Base-by-base conservation (phyloP, 2,797 vertebrate genomes). In the Knipowitschia caucasica region DNA sequence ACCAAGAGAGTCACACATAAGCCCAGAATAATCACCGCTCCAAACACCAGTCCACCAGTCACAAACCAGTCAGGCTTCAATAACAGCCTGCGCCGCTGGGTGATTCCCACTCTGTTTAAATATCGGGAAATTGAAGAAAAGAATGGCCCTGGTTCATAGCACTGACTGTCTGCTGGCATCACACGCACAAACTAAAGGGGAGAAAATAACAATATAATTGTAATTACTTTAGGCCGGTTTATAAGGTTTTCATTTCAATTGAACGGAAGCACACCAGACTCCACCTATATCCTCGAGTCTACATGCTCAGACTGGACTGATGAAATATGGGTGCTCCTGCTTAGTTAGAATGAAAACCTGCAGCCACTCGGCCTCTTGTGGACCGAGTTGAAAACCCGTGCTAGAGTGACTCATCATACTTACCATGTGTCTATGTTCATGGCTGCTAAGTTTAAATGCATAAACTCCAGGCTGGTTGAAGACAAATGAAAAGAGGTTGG, bases 101-200 rank as follows among this genome's bases (percentile, higher is more conserved):
- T 83, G 2, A 98, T 93, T 36, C 94, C 95, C 33, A 91, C 77
- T 58, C 94, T 91, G 11, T 90, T 91, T 40, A 93, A 60, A 0
- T 92, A 78, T 54, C 86, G 86, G n/a, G 93, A 91, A 0, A 56
- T 73, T 0, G 89, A 81, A 56, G 91, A 84, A 43, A 93, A 92
- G 74, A 96, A 97, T 0, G 93, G 89, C 0, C 92, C 92, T 0
- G 89, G 77, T 20, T 92, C 89, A 1, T 93, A 94, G 62, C 95
- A 97, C 59, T 80, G 92, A 21, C 83, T 92, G 0, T 92, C 93
- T 0, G 40, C 62, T 0, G 92, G 92, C 88, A 98, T 90, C 60
- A 92, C 92, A 26, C 85, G 78, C 20, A 96, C 15, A 46, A 94
- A 94, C 94, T 98, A 51, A 29, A 52, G 7, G 45, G 3, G 51